A percentile compares a stretch with the other conserved stretches of the same genome.
Evolutionary conservation across 2,797 vertebrate genomes (phyloP).

Genomic region (Tragelaphus eurycerus): DNA sequence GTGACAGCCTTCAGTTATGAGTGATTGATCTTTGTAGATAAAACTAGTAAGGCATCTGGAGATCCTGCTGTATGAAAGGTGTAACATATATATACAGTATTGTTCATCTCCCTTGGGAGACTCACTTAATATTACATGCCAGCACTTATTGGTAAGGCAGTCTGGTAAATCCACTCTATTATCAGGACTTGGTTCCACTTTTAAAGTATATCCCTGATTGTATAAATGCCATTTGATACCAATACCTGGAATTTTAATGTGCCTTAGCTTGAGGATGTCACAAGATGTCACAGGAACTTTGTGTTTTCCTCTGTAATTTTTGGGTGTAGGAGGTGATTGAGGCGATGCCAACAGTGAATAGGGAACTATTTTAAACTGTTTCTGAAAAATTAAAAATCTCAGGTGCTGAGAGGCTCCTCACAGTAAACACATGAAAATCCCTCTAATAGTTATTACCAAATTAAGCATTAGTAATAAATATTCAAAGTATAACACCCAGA

Average conservation of each 20-base stretch:
- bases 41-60: background rate
- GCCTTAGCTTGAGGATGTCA: slow-evolving; percentile 4
- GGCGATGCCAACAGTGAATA: background rate
- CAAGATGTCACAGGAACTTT: background rate
- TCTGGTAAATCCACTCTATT: background rate
- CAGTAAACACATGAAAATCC: background rate
- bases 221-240: background rate
- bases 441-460: background rate
- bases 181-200: background rate
- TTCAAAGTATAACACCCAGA: background rate
- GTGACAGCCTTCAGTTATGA: background rate
- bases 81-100: background rate
- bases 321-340: background rate
- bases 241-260: background rate
- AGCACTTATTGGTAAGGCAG: background rate
- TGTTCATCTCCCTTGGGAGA: background rate
- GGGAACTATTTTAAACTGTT: background rate
- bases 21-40: background rate
- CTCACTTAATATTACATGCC: background rate
- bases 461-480: background rate
- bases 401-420: background rate
- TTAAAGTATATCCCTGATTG: background rate
- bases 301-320: background rate
- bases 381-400: background rate
- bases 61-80: background rate